Evolutionary conservation across 2,888 invertebrate species (phyloP), one percentile per base, ranked within the genome.

Genomic region (Sialis fuliginosa): DNA sequence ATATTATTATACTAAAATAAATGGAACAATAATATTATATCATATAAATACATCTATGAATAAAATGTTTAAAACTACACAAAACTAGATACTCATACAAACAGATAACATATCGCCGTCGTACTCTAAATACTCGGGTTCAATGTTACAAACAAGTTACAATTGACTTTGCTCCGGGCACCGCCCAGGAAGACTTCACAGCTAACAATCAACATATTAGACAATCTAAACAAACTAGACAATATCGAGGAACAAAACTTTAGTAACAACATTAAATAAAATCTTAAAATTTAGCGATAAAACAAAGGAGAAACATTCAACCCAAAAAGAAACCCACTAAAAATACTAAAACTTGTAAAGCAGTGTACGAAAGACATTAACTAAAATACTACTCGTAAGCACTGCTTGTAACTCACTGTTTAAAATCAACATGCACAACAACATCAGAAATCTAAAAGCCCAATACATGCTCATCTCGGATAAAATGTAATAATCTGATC

Each of bases 301-400:
- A 52, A 49, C 35, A 53, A 53, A 53, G 51, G 50, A 50, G 30
- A 53, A 48, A 53, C 52, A 54, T 59, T 62, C 60, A 62, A 64
- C 64, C 64, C 64, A 64, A 64, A 64, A 63, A 63, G 63, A 63
- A 55, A 54, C 51, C 54, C 53, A 45, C 41, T 47, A 41, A 45
- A 45, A 33, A 42, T 31, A 42, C 12, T 30, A 7, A 42, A 12
- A 12, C 9, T 42, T 30, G 30, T 13, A 31, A 42, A 22, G 22
- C 22, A 22, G 22, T 22, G 22, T 22, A 22, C 22, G 22, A 22
- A 22, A 22, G 22, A 22, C 22, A 22, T 22, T 22, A 22, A 22
- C 22, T 22, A 22, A 22, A 22, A 22, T 22, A 22, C 22, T 22
- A 22, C 22, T 22, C 22, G 22, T 22, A 22, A 22, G 22, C 22